Conservation (phyloP, 2,113 vertebrate species). For the Lutjanus erythropterus region DNA sequence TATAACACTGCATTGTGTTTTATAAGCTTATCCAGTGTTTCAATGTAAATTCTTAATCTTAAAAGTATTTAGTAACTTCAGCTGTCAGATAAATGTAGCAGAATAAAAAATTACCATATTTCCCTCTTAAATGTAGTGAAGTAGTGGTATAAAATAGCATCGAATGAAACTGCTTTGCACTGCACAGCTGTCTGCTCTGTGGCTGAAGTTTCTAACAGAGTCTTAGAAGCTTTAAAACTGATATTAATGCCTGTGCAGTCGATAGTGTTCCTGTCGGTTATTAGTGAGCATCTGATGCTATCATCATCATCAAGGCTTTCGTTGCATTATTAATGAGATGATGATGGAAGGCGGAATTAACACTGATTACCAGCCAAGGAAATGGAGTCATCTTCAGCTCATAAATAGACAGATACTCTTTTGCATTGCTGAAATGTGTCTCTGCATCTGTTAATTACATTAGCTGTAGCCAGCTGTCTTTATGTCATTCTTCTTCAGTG, state of each 20-base stretch:
- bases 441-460: slow-evolving; percentile 37
- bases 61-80: background rate
- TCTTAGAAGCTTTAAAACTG: slow-evolving; percentile 10
- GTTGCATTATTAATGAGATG: slow-evolving; percentile 67
- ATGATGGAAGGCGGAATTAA: slow-evolving; percentile 55
- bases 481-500: background rate
- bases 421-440: slow-evolving; percentile 23
- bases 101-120: background rate
- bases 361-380: slow-evolving; percentile 52
- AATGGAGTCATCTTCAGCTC: slow-evolving; percentile 59
- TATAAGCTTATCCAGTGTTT: background rate
- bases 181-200: background rate
- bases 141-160: too few relatives aligned
- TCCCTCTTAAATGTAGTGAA: background rate
- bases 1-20: background rate
- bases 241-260: slow-evolving; percentile 12
- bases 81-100: background rate
- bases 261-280: slow-evolving; percentile 24
- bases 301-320: slow-evolving; percentile 39
- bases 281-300: slow-evolving; percentile 52
- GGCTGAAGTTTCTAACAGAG: slow-evolving; percentile 4
- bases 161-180: background rate
- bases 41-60: background rate
- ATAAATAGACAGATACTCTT: slow-evolving; percentile 58
- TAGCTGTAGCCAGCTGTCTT: slow-evolving; percentile 41